Percentiles rank a stretch among this genome's conserved stretches.
Evolutionary conservation across 2,888 invertebrate genomes (phyloP).

Genomic region (Fragum whitleyi): DNA sequence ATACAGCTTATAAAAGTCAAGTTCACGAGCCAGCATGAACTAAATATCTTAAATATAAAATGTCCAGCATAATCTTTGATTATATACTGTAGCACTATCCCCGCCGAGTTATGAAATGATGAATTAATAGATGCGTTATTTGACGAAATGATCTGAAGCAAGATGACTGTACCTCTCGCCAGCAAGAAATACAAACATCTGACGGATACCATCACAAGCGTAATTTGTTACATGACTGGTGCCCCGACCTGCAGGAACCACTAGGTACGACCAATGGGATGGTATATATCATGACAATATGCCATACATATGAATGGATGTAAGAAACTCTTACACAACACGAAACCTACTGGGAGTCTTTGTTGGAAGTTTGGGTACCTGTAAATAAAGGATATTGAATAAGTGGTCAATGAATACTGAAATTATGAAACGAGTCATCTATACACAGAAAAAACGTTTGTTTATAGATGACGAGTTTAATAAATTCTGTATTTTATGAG

Average conservation of each 20-base stretch:
- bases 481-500: too few relatives aligned
- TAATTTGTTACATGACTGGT: constrained; percentile 6
- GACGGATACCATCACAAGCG: constrained; percentile 23
- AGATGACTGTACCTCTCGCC: constrained; percentile 33
- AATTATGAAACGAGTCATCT: neutral
- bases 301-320: constrained; percentile 76
- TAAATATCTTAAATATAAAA: neutral
- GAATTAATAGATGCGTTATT: constrained; percentile 6
- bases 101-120: constrained; percentile 10
- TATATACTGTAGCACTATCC: constrained; percentile 22
- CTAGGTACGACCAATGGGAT: constrained; percentile 29
- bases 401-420: too few relatives aligned
- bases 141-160: neutral
- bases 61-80: neutral
- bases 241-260: constrained; percentile 55
- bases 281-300: constrained; percentile 78
- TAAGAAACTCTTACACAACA: constrained; percentile 79
- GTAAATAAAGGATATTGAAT: constrained; percentile 59
- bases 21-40: constrained; percentile 20
- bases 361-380: constrained; percentile 69
- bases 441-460: too few relatives aligned
- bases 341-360: constrained; percentile 79
- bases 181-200: constrained; percentile 35
- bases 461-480: too few relatives aligned
- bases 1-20: neutral